Conservation (phyloP, 2,797 vertebrate species). For the Ceyx erithaca region DNA sequence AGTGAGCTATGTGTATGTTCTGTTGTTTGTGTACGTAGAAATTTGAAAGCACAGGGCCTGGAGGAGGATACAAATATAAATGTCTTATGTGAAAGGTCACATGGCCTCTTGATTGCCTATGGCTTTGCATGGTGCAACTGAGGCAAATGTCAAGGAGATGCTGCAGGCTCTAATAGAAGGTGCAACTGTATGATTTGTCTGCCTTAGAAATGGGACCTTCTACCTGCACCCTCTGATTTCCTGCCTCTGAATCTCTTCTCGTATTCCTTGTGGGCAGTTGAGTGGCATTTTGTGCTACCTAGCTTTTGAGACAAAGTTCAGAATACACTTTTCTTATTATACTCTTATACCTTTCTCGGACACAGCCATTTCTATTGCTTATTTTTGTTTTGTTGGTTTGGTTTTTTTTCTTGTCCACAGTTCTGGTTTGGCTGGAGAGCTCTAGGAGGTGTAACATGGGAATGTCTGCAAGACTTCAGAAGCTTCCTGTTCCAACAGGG, state of each 20-base stretch:
- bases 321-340: neutral
- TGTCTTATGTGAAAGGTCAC: neutral
- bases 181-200: neutral
- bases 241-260: neutral
- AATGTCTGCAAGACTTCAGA: neutral
- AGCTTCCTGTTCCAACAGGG: neutral
- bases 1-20: neutral
- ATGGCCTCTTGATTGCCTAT: neutral
- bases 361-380: neutral
- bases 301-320: neutral
- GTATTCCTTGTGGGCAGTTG: neutral
- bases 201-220: neutral
- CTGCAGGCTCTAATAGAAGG: neutral
- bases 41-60: neutral
- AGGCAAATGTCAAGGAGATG: neutral
- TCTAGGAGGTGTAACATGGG: neutral
- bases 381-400: neutral
- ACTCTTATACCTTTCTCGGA: neutral
- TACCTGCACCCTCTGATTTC: neutral
- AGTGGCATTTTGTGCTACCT: neutral
- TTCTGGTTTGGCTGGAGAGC: neutral
- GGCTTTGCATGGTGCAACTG: neutral
- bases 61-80: neutral
- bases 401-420: neutral
- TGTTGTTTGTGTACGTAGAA: neutral